Evolutionary conservation across 2,888 invertebrate species (phyloP).

Genomic region (Heliconius aoede): DNA sequence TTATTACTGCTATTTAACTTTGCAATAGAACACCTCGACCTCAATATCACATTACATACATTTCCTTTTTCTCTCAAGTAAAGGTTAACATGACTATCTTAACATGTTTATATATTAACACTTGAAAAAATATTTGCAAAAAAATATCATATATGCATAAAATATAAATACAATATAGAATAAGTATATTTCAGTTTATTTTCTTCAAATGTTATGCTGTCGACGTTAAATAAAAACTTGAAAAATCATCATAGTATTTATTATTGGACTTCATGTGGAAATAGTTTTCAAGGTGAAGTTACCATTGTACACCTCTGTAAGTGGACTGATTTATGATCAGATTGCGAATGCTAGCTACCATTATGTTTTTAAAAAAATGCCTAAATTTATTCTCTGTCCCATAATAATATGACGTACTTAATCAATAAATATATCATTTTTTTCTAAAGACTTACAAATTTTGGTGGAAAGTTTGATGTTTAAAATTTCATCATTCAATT

Average conservation of each 20-base stretch:
- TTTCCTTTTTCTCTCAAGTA: slow-evolving; percentile 37
- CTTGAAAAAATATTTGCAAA: background rate
- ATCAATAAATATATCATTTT: no score
- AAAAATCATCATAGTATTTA: background rate
- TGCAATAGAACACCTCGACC: slow-evolving; percentile 42
- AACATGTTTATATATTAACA: slow-evolving; percentile 33
- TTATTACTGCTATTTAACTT: slow-evolving; percentile 28
- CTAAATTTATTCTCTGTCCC: background rate
- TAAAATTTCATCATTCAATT: no score
- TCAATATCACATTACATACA: slow-evolving; percentile 43
- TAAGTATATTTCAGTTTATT: background rate
- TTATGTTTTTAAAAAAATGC: background rate
- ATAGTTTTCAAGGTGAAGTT: slow-evolving; percentile 23
- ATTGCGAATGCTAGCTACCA: slow-evolving; percentile 2
- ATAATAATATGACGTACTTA: background rate
- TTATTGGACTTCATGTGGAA: slow-evolving; percentile 24
- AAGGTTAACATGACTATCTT: slow-evolving; percentile 42
- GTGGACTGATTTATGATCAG: slow-evolving; percentile 5
- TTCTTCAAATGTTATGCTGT: slow-evolving; percentile 8
- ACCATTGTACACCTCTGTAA: slow-evolving; percentile 19
- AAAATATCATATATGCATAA: background rate
- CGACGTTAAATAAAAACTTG: slow-evolving; percentile 2
- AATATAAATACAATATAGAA: background rate
- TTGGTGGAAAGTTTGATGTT: no score
- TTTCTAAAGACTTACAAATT: no score